Evolutionary conservation across 2,888 invertebrate species (phyloP).

Genomic region (Heliconius hortense): DNA sequence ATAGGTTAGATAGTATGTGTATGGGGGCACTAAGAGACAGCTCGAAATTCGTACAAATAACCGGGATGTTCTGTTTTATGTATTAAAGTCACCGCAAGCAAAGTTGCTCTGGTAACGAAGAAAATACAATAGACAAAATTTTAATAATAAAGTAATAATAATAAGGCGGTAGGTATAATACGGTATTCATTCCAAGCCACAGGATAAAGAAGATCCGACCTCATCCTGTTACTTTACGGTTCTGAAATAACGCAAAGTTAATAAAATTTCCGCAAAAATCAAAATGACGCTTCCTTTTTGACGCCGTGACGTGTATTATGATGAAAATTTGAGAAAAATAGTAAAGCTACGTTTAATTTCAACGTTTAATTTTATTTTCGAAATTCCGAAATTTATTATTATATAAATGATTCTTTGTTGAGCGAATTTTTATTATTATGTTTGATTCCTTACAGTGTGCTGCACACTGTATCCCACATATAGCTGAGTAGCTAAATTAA

Average conservation of each 20-base stretch:
- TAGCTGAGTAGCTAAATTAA: neutral
- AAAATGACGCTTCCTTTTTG: conserved; percentile 5
- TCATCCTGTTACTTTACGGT: conserved; percentile 33
- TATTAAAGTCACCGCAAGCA: neutral
- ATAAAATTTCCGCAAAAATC: conserved; percentile 26
- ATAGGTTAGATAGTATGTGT: too few species aligned
- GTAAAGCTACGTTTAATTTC: neutral
- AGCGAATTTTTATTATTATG: neutral
- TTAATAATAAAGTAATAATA: conserved; percentile 9
- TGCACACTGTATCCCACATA: neutral
- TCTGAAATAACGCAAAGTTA: conserved; percentile 30
- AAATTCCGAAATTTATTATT: neutral
- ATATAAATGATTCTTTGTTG: neutral
- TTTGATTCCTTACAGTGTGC: neutral
- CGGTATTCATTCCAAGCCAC: conserved; percentile 1
- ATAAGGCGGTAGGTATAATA: neutral
- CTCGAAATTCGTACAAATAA: neutral
- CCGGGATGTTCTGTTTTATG: neutral
- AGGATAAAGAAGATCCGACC: conserved; percentile 20
- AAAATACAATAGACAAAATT: conserved; percentile 8
- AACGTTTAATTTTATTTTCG: neutral
- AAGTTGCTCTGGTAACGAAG: neutral
- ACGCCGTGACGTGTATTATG: neutral
- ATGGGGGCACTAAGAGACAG: too few species aligned
- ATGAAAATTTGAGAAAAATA: neutral